Evolutionary conservation across 2,113 vertebrate species (phyloP).

Genomic region (Podilymbus podiceps): DNA sequence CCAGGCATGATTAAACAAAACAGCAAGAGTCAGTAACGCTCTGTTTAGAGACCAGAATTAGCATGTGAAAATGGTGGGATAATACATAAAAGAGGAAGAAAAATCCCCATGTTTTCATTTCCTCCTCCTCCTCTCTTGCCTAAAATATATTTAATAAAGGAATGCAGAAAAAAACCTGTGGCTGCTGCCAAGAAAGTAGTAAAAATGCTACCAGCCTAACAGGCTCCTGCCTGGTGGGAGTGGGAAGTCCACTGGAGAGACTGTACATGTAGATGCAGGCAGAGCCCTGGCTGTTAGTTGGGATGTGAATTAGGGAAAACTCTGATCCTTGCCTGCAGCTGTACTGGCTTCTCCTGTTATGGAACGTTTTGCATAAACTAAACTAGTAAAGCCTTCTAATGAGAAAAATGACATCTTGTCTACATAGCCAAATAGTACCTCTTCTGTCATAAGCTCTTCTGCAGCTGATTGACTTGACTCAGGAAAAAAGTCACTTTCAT

Average conservation of each 20-base stretch:
- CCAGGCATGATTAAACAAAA: neutral
- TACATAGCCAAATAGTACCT: neutral
- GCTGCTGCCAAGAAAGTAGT: neutral
- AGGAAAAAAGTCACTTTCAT: neutral
- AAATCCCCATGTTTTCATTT: neutral
- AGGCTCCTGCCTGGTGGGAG: neutral
- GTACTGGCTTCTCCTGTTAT: neutral
- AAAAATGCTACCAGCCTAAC: neutral
- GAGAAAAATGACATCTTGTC: neutral
- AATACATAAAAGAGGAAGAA: neutral
- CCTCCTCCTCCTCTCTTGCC: neutral
- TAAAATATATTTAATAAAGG: neutral
- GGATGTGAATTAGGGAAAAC: neutral
- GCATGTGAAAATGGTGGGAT: neutral
- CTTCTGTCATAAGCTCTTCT: neutral
- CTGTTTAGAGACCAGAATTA: neutral
- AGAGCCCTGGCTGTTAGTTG: neutral
- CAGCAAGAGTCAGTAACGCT: rapidly evolving
- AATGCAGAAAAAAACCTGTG: neutral
- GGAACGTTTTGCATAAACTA: neutral
- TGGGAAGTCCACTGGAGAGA: neutral
- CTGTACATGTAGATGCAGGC: rapidly evolving
- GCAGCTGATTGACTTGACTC: neutral
- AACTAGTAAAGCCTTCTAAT: neutral
- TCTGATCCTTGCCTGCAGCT: neutral